phyloP scores from a whole-genome alignment of 2,888 invertebrate genomes.

The Dryobota labecula region DNA sequence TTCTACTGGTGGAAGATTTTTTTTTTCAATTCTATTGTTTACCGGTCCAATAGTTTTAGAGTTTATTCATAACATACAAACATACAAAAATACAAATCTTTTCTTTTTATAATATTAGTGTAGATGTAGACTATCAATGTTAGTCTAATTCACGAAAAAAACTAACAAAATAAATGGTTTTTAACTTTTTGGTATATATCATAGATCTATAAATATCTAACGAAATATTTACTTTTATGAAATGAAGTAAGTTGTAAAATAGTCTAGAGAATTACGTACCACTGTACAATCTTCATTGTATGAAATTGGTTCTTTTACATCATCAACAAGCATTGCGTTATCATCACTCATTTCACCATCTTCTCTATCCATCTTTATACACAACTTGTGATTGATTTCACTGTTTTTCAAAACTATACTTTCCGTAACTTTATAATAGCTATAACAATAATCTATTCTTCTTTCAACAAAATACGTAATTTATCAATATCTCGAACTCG shows the following conservation, averaged over 20 bases:
- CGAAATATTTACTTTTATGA: not conserved
- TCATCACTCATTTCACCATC: conserved; percentile 90
- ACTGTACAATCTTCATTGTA: conserved; percentile 72
- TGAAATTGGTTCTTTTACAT: conserved; percentile 66
- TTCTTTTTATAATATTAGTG: too few relatives aligned
- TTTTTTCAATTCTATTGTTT: too few relatives aligned
- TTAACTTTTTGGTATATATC: not conserved
- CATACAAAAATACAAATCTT: too few relatives aligned
- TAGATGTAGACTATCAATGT: too few relatives aligned
- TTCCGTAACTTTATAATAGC: not conserved
- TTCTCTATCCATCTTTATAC: conserved; percentile 80
- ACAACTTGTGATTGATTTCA: conserved; percentile 1
- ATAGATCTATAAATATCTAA: not conserved
- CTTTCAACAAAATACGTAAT: not conserved
- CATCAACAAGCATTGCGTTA: conserved; percentile 82
- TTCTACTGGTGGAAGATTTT: too few relatives aligned
- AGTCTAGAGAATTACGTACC: conserved; percentile 67
- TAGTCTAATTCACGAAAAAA: not conserved
- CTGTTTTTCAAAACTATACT: not conserved
- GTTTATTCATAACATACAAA: too few relatives aligned
- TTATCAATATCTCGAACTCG: not conserved
- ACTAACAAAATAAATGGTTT: not conserved
- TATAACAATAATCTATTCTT: not conserved
- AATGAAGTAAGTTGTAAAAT: not conserved
- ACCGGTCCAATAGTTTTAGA: too few relatives aligned